These are phyloP conservation scores for Drosophila quinaria DNA, from an alignment of 2,888 invertebrate species.

Conservation along the genomic window DNA sequence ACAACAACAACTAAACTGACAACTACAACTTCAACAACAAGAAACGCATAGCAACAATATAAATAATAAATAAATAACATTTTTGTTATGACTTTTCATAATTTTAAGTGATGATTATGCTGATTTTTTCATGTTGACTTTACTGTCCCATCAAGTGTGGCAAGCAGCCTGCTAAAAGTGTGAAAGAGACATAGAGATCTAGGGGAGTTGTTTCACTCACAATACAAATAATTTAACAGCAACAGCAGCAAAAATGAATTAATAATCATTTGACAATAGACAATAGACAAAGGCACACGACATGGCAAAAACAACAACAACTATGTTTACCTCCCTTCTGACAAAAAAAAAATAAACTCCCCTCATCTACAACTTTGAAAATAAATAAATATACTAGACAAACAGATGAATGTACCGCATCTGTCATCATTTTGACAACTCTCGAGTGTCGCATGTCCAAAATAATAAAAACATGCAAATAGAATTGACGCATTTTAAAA, in stretches of 20 bases:
- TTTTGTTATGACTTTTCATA: slow-evolving; percentile 75
- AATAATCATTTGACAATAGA: slow-evolving; percentile 73
- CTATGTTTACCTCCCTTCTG: background rate
- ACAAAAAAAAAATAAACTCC: background rate
- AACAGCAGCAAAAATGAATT: slow-evolving; percentile 67
- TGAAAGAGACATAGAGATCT: background rate
- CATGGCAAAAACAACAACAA: slow-evolving; percentile 42
- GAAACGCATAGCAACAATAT: slow-evolving; percentile 42
- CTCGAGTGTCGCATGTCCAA: slow-evolving; percentile 59
- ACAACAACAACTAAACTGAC: slow-evolving; percentile 30
- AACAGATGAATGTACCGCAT: slow-evolving; percentile 71
- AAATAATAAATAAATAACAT: slow-evolving; percentile 55
- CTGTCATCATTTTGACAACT: slow-evolving; percentile 67
- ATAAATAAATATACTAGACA: slow-evolving; percentile 12
- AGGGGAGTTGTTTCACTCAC: slow-evolving; percentile 21
- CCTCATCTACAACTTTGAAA: background rate
- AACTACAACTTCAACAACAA: slow-evolving; percentile 21
- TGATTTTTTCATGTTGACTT: slow-evolving; percentile 66
- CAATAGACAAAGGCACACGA: slow-evolving; percentile 70
- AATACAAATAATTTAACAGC: slow-evolving; percentile 59
- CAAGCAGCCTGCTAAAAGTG: slow-evolving; percentile 2
- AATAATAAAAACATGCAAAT: slow-evolving; percentile 39
- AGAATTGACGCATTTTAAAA: slow-evolving; percentile 45
- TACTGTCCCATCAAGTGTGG: slow-evolving; percentile 35
- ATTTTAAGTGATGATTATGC: slow-evolving; percentile 79